Evolutionary conservation across 37 sponge, comb jelly and placozoan species (phyloP), one percentile per base, ranked within the genome.

Genomic region (Trichoplax adhaerens): DNA sequence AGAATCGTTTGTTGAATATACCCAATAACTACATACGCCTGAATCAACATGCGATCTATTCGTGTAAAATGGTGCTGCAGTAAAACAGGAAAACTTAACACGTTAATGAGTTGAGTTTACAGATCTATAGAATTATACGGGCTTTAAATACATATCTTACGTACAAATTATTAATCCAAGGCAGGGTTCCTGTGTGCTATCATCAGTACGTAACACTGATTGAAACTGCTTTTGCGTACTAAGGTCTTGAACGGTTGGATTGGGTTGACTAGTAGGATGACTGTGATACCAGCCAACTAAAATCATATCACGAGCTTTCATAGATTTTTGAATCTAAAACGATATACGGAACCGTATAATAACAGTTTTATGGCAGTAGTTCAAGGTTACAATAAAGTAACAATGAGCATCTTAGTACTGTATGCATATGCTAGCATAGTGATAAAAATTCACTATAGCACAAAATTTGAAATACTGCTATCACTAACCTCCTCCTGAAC

Each of bases 271-370:
- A 59, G 67, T 71, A 4, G 91, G 91, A 68, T 91, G 91, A 56
- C 87, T 85, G 81, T 91, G 91, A 70, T 91, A 91, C 91, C 91
- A 91, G 48, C 91, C 91, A 61, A 91, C 81, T 64, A 91, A 55
- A 50, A 29, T 58, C 68, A 91, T 58, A 1, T 81, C 87, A 51
- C 63, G 68, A 3, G 70, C 3, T 3, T 52, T n/a, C 66, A 82
- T 82, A 60, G 12, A 10, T 60, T 10, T 12, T 12, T 60, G 12
- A 10, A 10, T 60, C 62, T 60, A 60, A 60, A 60, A 12, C 62
- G 62, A 29, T 29, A 29, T 29, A 29, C 29, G 29, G 29, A 29
- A 29, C 29, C 29, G 29, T 29, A 29, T 60, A 60, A 60, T 60
- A 12, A 12, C 12, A 60, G 10, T 60, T 60, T 60, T 60, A 60